Conservation (phyloP, 1,140 invertebrate species). For the Aphaenogaster floridana region DNA sequence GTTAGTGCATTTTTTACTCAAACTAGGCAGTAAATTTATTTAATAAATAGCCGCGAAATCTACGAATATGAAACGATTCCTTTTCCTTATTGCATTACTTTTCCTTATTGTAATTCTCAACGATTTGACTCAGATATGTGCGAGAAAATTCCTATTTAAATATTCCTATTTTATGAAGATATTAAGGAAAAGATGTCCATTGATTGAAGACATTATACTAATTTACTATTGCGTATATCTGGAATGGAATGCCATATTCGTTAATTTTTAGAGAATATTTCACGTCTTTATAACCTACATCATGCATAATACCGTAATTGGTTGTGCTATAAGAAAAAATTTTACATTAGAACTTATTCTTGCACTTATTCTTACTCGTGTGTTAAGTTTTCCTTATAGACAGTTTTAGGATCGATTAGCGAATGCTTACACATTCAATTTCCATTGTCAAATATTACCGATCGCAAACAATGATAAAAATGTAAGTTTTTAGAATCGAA, state of each 20-base stretch:
- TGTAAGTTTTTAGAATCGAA: background rate
- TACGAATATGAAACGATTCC: background rate
- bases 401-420: background rate
- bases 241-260: background rate
- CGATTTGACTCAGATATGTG: background rate
- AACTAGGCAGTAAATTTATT: constrained; percentile 35
- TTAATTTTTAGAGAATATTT: background rate
- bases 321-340: background rate
- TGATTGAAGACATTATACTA: background rate
- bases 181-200: background rate
- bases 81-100: too few relatives aligned
- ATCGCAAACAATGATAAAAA: background rate
- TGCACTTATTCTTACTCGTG: background rate
- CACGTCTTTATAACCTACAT: background rate
- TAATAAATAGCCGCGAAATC: constrained; percentile 9
- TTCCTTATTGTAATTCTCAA: background rate
- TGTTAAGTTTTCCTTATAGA: background rate
- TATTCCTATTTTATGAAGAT: background rate
- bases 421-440: background rate
- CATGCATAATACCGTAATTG: background rate
- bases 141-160: background rate
- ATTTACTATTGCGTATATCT: background rate
- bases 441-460: background rate
- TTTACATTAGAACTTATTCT: background rate
- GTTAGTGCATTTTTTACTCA: constrained; percentile 37